Evolutionary conservation across 2,797 vertebrate genomes (phyloP).

Genomic region (Hipposideros larvatus): DNA sequence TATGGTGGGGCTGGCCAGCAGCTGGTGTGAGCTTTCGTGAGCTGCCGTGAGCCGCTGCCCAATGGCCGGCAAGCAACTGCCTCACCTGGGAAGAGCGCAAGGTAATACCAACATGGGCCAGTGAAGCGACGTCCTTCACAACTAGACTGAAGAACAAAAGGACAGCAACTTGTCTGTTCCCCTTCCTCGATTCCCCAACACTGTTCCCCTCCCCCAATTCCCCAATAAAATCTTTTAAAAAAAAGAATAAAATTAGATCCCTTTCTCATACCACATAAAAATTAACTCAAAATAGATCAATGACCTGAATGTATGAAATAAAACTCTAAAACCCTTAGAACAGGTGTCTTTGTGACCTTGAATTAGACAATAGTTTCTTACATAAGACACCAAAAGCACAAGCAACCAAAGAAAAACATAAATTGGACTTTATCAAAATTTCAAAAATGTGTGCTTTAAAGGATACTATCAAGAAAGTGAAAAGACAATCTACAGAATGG

Average conservation of each 20-base stretch:
- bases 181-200: no score
- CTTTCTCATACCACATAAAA: not conserved
- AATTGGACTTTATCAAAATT: not conserved
- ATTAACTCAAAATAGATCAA: not conserved
- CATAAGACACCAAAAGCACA: not conserved
- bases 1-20: no score
- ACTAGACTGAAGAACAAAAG: no score
- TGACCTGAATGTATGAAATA: not conserved
- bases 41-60: no score
- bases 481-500: not conserved
- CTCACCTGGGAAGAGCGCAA: no score
- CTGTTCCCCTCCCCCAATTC: no score
- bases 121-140: no score
- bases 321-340: not conserved
- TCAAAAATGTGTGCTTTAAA: not conserved
- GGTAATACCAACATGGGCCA: no score
- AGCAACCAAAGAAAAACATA: not conserved
- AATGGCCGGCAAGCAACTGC: no score
- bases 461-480: not conserved
- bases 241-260: not conserved
- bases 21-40: no score
- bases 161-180: no score
- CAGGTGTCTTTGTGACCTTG: not conserved
- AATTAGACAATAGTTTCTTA: slow-evolving; percentile 4
- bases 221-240: no score